Percentiles rank a stretch among this genome's conserved stretches.
These are phyloP conservation scores for Dryobotodes eremita DNA, from an alignment of 2,888 invertebrate genomes.

Conservation along the genomic window DNA sequence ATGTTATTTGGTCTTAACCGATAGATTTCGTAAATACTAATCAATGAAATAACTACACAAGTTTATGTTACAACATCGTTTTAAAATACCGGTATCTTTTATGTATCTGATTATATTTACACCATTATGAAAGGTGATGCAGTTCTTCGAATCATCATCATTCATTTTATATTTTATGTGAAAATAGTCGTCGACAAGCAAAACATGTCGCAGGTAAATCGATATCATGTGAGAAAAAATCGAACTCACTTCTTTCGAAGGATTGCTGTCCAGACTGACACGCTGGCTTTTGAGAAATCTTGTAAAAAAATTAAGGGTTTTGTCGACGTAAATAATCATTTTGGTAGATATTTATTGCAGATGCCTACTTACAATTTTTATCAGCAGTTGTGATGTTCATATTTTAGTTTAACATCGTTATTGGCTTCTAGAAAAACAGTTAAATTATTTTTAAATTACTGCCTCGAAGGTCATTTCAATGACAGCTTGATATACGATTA, in stretches of 20 bases:
- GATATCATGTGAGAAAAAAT: background rate
- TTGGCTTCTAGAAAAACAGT: constrained; percentile 33
- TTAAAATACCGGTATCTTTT: constrained; percentile 26
- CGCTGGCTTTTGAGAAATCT: background rate
- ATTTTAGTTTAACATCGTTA: constrained; percentile 2
- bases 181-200: background rate
- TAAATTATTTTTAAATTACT: constrained; percentile 43
- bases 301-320: background rate
- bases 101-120: background rate
- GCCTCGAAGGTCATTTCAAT: constrained; percentile 32
- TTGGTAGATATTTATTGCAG: background rate
- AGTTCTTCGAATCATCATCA: constrained; percentile 4
- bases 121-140: background rate
- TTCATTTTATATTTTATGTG: background rate
- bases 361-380: constrained; percentile 7
- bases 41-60: constrained; percentile 33
- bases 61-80: constrained; percentile 26
- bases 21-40: constrained; percentile 37
- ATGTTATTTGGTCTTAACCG: constrained; percentile 47
- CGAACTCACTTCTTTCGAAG: no score
- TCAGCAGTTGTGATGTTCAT: background rate
- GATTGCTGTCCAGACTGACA: background rate
- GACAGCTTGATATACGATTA: constrained; percentile 14
- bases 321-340: background rate
- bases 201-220: background rate